These are phyloP conservation scores for Dendrolimus pini DNA, from an alignment of 2,888 invertebrate genomes.

Conservation along the genomic window DNA sequence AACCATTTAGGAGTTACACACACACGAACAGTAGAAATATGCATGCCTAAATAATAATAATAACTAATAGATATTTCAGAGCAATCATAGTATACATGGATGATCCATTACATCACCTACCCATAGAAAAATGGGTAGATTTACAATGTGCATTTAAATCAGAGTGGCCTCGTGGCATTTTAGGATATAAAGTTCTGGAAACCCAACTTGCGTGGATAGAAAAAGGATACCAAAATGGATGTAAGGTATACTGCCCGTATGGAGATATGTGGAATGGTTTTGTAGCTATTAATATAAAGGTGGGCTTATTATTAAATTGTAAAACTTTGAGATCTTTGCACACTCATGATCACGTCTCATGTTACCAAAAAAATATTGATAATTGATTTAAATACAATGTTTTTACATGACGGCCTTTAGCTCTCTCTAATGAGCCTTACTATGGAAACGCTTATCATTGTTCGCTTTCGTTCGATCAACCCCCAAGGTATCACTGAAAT, in stretches of 20 bases:
- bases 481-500: no score
- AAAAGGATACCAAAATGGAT: constrained; percentile 27
- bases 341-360: no score
- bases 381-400: no score
- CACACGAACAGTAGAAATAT: no score
- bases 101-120: constrained; percentile 23
- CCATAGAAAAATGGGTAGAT: constrained; percentile 29
- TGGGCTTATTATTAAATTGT: constrained; percentile 14
- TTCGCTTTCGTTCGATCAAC: no score
- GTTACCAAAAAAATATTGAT: no score
- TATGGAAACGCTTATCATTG: no score
- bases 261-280: constrained; percentile 51
- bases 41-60: no score
- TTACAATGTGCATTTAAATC: constrained; percentile 25
- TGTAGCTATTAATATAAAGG: constrained; percentile 41
- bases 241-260: constrained; percentile 54
- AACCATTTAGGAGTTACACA: no score
- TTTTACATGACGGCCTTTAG: no score
- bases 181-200: constrained; percentile 44
- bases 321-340: constrained; percentile 4
- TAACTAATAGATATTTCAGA: no score
- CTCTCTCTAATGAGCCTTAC: no score
- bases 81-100: constrained; percentile 4
- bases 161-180: constrained; percentile 41
- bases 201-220: constrained; percentile 41